Conservation (phyloP, 2,888 invertebrate genomes). For the Melanophora roralis region DNA sequence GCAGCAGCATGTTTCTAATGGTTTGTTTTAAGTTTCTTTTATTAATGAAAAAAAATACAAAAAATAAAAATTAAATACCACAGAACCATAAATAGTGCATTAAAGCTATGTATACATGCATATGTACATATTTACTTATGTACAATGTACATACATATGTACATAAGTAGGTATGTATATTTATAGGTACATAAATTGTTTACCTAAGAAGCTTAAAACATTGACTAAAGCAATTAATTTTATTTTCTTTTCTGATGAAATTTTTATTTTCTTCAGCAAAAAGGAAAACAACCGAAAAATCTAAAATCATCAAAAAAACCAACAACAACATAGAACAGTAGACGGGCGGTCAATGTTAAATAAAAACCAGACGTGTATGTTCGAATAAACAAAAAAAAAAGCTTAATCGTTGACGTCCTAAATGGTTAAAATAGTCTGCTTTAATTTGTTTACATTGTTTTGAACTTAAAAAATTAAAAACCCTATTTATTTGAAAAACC, state of each 20-base stretch:
- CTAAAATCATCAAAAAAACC: constrained; percentile 22
- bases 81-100: constrained; percentile 11
- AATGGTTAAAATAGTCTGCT: constrained; percentile 72
- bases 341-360: constrained; percentile 19
- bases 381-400: constrained; percentile 45
- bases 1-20: too few relatives aligned
- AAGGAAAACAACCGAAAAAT: constrained; percentile 31
- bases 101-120: neutral
- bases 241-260: constrained; percentile 30
- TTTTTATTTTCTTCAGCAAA: neutral
- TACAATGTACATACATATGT: neutral
- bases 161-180: neutral
- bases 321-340: neutral
- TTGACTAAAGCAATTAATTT: constrained; percentile 37
- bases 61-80: too few relatives aligned
- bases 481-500: neutral
- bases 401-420: constrained; percentile 44
- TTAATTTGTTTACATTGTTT: constrained; percentile 71
- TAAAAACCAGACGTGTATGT: constrained; percentile 28
- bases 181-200: neutral
- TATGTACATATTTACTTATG: neutral
- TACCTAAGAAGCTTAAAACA: constrained; percentile 24
- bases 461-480: constrained; percentile 2
- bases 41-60: neutral
- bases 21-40: neutral